Conservation (phyloP, 2,888 invertebrate genomes). For the Cyaniris semiargus region DNA sequence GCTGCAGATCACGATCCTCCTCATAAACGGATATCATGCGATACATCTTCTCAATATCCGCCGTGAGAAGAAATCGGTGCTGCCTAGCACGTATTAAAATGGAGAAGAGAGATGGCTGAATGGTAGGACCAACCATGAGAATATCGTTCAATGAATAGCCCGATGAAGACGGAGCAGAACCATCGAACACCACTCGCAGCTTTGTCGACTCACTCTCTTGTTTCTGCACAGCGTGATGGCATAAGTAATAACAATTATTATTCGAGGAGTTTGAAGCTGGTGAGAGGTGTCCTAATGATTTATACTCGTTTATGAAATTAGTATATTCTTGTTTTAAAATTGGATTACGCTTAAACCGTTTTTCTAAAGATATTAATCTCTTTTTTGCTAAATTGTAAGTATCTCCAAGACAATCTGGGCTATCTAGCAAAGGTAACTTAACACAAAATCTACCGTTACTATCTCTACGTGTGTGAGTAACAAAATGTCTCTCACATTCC, state of each 20-base stretch:
- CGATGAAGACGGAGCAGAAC: slow-evolving; percentile 39
- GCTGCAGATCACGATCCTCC: slow-evolving; percentile 37
- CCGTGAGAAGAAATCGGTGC: too few species aligned
- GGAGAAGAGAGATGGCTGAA: slow-evolving; percentile 38
- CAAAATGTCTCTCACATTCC: slow-evolving; percentile 42
- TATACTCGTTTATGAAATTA: too few species aligned
- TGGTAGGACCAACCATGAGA: slow-evolving; percentile 38
- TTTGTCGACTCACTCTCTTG: slow-evolving; percentile 43
- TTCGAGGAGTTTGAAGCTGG: neutral
- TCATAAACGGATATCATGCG: slow-evolving; percentile 30
- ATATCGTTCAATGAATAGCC: slow-evolving; percentile 43
- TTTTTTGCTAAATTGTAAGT: too few species aligned
- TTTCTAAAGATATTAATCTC: too few species aligned
- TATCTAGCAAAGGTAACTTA: slow-evolving; percentile 30
- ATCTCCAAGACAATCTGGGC: slow-evolving; percentile 40
- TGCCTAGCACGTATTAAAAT: too few species aligned
- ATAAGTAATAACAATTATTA: slow-evolving; percentile 36
- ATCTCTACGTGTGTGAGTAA: slow-evolving; percentile 35
- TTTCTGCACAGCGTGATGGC: slow-evolving; percentile 41
- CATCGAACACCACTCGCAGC: slow-evolving; percentile 44
- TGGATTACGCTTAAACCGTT: too few species aligned
- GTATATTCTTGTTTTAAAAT: slow-evolving; percentile 9
- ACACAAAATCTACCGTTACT: neutral
- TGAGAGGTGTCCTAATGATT: slow-evolving; percentile 35
- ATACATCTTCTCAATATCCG: too few species aligned